phyloP scores from a whole-genome alignment of 2,888 invertebrate genomes.

The Ophion slaviceki region DNA sequence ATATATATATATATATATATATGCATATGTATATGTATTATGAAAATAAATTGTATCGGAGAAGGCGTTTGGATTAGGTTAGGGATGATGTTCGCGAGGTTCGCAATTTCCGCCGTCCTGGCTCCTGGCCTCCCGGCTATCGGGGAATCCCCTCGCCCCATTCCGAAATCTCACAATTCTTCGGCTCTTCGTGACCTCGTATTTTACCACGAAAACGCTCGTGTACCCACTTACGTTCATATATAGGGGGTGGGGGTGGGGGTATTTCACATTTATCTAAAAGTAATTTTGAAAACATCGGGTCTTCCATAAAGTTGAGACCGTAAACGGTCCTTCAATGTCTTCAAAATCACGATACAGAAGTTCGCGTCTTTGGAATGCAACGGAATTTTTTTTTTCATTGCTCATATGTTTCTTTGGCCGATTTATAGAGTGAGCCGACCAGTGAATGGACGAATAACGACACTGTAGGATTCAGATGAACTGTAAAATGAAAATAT shows the following conservation, averaged over 20 bases:
- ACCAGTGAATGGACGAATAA: no score
- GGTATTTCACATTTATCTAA: not conserved
- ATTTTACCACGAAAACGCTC: constrained; percentile 59
- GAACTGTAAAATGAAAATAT: no score
- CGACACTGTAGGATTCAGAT: no score
- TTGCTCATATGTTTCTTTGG: not conserved
- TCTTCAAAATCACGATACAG: not conserved
- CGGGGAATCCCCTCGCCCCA: constrained; percentile 30
- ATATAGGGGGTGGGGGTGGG: not conserved
- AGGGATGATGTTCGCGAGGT: constrained; percentile 54
- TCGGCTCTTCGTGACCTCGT: constrained; percentile 49
- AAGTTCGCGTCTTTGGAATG: not conserved
- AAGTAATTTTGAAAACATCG: not conserved
- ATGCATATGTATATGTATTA: not conserved
- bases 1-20: not conserved
- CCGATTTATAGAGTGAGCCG: no score
- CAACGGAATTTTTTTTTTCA: not conserved
- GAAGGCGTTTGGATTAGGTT: constrained; percentile 11
- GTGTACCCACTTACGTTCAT: constrained; percentile 33
- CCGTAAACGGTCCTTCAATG: not conserved
- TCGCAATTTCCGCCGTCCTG: constrained; percentile 61
- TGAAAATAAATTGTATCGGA: constrained; percentile 5
- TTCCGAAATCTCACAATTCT: constrained; percentile 51
- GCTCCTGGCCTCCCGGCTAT: constrained; percentile 50
- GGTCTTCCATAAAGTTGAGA: not conserved